These are phyloP conservation scores for Phycodurus eques DNA, from an alignment of 2,113 vertebrate genomes.

Conservation along the genomic window DNA sequence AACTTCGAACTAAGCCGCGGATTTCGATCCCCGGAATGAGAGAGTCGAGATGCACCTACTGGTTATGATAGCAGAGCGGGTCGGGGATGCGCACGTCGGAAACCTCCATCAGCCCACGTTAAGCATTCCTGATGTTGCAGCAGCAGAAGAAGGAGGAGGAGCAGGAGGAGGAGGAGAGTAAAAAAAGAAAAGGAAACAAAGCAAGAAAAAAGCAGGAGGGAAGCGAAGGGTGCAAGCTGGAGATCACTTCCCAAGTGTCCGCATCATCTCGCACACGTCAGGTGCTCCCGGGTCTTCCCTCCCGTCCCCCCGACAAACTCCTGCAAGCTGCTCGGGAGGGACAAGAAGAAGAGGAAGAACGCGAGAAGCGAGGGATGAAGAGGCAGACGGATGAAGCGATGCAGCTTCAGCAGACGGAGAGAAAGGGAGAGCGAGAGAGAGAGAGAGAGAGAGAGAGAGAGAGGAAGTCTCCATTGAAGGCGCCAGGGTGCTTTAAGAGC, in stretches of 20 bases:
- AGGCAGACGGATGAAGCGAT: constrained; percentile 17
- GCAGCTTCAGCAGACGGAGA: not conserved
- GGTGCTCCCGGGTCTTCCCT: constrained; percentile 42
- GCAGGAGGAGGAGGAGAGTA: constrained; percentile 14
- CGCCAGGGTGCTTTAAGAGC: constrained; percentile 81
- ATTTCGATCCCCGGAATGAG: no score
- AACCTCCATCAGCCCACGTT: constrained; percentile 90
- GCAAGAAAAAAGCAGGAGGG: constrained; percentile 37
- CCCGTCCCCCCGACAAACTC: constrained; percentile 47
- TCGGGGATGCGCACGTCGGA: constrained; percentile 90
- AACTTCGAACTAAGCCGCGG: no score
- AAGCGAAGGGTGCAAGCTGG: constrained; percentile 34
- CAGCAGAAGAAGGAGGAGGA: constrained; percentile 9
- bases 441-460: constrained; percentile 26
- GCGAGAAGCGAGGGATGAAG: constrained; percentile 6
- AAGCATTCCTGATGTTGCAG: constrained; percentile 80
- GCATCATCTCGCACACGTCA: constrained; percentile 56
- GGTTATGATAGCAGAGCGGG: constrained; percentile 89
- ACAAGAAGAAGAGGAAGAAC: constrained; percentile 7
- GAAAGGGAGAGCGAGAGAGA: not conserved
- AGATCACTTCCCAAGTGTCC: constrained; percentile 60
- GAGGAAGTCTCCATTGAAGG: constrained; percentile 74
- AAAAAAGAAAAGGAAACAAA: constrained; percentile 32
- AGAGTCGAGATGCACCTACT: constrained; percentile 77
- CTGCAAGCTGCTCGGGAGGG: constrained; percentile 48